A percentile compares a stretch with the other conserved stretches of the same genome.
Conservation (phyloP, 2,113 vertebrate genomes). For the Alexandromys fortis region DNA sequence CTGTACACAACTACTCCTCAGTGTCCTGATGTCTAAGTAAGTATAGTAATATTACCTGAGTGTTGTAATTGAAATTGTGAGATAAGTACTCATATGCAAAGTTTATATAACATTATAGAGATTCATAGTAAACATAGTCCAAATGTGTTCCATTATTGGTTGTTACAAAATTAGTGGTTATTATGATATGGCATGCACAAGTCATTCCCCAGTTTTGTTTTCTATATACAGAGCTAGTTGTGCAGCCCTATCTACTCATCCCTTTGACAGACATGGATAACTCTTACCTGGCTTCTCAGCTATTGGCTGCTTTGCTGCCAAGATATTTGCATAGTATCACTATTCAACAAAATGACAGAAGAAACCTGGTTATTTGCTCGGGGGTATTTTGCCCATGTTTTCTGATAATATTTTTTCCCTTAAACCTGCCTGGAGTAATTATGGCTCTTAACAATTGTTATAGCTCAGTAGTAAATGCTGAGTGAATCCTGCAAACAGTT, state of each 20-base stretch:
- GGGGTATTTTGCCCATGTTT: slow-evolving; percentile 68
- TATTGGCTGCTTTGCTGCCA: not conserved
- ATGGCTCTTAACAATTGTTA: slow-evolving; percentile 79
- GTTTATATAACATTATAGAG: not conserved
- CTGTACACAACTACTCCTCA: not conserved
- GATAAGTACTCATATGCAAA: not conserved
- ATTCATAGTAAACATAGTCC: not conserved
- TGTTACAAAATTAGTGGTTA: not conserved
- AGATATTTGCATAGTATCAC: slow-evolving; percentile 5
- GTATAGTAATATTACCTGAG: not conserved
- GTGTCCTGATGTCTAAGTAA: not conserved
- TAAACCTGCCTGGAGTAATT: slow-evolving; percentile 83
- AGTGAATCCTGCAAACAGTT: slow-evolving; percentile 80
- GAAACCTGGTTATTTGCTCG: slow-evolving; percentile 61
- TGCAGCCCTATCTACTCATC: not conserved
- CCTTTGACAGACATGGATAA: not conserved
- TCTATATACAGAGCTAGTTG: not conserved
- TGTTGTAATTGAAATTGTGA: not conserved
- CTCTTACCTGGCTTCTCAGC: slow-evolving; percentile 7
- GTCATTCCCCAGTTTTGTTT: not conserved
- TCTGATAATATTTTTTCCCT: slow-evolving; percentile 80
- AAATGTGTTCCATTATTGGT: not conserved
- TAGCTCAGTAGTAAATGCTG: slow-evolving; percentile 78
- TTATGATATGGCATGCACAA: not conserved
- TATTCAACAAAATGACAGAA: slow-evolving; percentile 4